These are phyloP conservation scores for Conus canariensis DNA, from an alignment of 2,888 invertebrate species.

Conservation along the genomic window DNA sequence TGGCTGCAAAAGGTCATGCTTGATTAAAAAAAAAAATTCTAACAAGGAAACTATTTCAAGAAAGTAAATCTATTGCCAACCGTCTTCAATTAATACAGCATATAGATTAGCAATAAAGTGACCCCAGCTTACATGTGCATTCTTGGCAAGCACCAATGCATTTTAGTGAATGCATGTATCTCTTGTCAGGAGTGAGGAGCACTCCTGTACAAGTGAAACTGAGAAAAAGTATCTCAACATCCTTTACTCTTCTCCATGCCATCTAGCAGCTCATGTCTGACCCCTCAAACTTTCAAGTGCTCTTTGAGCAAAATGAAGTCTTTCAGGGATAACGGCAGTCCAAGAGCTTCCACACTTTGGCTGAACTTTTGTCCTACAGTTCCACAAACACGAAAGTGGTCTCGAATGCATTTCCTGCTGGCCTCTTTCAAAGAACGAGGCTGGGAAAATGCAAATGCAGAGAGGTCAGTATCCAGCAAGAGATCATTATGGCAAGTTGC, in stretches of 20 bases:
- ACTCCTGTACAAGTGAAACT: too few species aligned
- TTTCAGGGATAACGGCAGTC: background rate
- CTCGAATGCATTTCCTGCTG: constrained; percentile 4
- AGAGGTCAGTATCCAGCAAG: background rate
- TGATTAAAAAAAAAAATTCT: too few species aligned
- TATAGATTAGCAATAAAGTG: too few species aligned
- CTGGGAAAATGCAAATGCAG: background rate
- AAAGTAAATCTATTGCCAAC: too few species aligned
- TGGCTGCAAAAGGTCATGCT: too few species aligned
- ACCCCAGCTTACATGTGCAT: too few species aligned
- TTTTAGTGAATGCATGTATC: too few species aligned
- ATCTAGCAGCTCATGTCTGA: background rate
- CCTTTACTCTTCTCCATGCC: background rate
- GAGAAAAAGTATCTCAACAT: too few species aligned
- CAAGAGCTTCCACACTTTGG: background rate
- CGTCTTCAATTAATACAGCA: too few species aligned
- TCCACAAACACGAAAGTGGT: background rate
- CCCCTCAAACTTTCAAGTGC: background rate
- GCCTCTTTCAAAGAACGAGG: constrained; percentile 25
- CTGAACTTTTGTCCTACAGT: background rate
- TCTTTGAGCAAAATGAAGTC: constrained; percentile 17
- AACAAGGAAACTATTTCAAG: too few species aligned
- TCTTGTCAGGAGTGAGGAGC: too few species aligned
- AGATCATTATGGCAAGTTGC: background rate
- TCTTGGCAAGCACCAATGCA: too few species aligned